Percentiles rank a stretch among this genome's conserved stretches.
These are phyloP conservation scores for Sphinx pinastri DNA, from an alignment of 2,888 invertebrate genomes.

Conservation along the genomic window DNA sequence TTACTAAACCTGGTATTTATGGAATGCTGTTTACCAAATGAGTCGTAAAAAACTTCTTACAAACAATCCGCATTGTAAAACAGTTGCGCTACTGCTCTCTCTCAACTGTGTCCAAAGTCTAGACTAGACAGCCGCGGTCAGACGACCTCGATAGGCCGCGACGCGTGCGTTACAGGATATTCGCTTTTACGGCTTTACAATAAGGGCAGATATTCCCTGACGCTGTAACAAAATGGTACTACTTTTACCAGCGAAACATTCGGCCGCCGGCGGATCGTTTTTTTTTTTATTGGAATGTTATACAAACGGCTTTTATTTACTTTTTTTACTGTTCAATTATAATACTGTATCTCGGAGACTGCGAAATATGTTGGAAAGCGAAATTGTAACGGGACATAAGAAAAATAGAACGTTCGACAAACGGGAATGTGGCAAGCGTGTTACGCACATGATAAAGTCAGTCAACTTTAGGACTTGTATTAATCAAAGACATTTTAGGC, in stretches of 20 bases:
- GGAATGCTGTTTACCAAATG: neutral
- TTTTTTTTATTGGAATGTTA: slow-evolving; percentile 11
- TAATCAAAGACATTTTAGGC: too few species aligned
- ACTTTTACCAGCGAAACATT: slow-evolving; percentile 24
- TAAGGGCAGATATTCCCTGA: slow-evolving; percentile 3
- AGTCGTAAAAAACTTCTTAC: neutral
- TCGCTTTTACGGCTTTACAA: slow-evolving; percentile 39
- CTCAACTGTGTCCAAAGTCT: slow-evolving; percentile 30
- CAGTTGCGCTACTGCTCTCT: slow-evolving; percentile 12
- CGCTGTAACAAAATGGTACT: neutral
- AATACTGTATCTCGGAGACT: slow-evolving; percentile 9
- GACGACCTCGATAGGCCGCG: slow-evolving; percentile 15
- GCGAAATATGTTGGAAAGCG: slow-evolving; percentile 1
- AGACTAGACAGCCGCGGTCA: slow-evolving; percentile 36
- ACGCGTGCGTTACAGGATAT: slow-evolving; percentile 36
- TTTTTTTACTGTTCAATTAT: slow-evolving; percentile 22
- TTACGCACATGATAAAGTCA: neutral
- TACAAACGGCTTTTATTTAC: slow-evolving; percentile 4
- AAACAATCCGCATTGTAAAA: neutral
- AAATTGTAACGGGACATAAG: slow-evolving; percentile 11
- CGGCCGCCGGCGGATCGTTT: slow-evolving; percentile 14
- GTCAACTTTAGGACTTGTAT: too few species aligned
- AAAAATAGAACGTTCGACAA: neutral
- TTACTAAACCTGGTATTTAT: neutral
- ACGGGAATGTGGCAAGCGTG: neutral